Evolutionary conservation across 2,888 invertebrate species (phyloP).

Genomic region (Sesia bembeciformis): DNA sequence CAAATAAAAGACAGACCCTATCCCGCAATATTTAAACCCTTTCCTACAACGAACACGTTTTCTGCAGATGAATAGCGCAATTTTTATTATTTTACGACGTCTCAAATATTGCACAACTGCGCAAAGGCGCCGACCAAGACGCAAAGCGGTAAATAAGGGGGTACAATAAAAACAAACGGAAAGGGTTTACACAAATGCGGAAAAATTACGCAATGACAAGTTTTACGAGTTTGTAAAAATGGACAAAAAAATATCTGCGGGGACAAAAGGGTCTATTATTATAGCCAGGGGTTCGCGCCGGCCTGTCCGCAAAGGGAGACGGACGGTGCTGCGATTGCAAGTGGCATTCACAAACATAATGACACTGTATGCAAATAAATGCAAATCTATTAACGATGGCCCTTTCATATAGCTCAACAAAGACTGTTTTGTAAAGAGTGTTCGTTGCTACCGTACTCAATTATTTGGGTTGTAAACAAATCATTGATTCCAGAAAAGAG

Average conservation of each 20-base stretch:
- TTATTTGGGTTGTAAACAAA: constrained; percentile 39
- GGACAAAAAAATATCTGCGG: constrained; percentile 57
- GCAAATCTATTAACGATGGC: constrained; percentile 45
- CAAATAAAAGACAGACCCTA: constrained; percentile 52
- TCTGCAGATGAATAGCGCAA: constrained; percentile 64
- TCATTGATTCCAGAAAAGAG: constrained; percentile 12
- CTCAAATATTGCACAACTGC: constrained; percentile 57
- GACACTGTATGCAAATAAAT: constrained; percentile 61
- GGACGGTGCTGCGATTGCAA: constrained; percentile 31
- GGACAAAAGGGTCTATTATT: constrained; percentile 51
- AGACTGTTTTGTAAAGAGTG: constrained; percentile 26
- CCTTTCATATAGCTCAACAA: constrained; percentile 31
- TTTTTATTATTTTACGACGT: constrained; percentile 64
- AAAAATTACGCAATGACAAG: constrained; percentile 67
- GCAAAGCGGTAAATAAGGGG: constrained; percentile 44
- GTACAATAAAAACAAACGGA: constrained; percentile 68
- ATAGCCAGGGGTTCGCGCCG: constrained; percentile 15
- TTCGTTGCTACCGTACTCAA: constrained; percentile 44
- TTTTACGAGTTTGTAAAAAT: constrained; percentile 47
- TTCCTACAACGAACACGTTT: constrained; percentile 44
- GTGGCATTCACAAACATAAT: constrained; percentile 38
- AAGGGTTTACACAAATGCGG: constrained; percentile 70
- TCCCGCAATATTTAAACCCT: constrained; percentile 57
- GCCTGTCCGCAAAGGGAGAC: constrained; percentile 4
- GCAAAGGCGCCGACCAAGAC: constrained; percentile 58